phyloP scores from a whole-genome alignment of 2,113 vertebrate genomes.

The Miniopterus natalensis region DNA sequence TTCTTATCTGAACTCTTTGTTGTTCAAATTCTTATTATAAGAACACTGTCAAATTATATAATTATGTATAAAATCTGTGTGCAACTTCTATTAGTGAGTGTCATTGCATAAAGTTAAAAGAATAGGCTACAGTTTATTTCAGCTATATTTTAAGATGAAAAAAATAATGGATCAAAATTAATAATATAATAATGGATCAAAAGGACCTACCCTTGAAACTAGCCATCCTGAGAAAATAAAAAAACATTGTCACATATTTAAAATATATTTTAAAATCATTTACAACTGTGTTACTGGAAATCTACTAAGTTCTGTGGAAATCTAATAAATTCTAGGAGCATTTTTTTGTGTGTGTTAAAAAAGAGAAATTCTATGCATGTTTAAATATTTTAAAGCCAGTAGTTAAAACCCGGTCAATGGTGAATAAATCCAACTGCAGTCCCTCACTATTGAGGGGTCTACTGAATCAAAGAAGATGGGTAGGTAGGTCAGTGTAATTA shows the following conservation, averaged over 20 bases:
- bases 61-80: constrained; percentile 81
- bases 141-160: constrained; percentile 74
- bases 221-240: constrained; percentile 46
- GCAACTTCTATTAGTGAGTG: constrained; percentile 63
- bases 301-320: not conserved
- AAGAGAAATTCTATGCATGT: constrained; percentile 6
- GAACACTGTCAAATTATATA: constrained; percentile 64
- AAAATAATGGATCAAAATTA: constrained; percentile 4
- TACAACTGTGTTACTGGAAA: not conserved
- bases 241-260: not conserved
- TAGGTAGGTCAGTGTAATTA: constrained; percentile 46
- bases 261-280: not conserved
- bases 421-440: not conserved
- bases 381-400: not conserved
- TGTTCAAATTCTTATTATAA: constrained; percentile 64
- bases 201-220: constrained; percentile 50
- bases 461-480: constrained; percentile 26
- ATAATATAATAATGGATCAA: not conserved
- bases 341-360: not conserved
- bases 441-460: not conserved
- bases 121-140: constrained; percentile 72
- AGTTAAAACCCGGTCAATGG: not conserved
- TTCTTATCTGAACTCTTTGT: constrained; percentile 47
- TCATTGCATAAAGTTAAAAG: constrained; percentile 70
- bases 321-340: not conserved